Evolutionary conservation across 2,888 invertebrate species (phyloP), one percentile per base, ranked within the genome.

Genomic region (Dyspetes luteomarginatus): DNA sequence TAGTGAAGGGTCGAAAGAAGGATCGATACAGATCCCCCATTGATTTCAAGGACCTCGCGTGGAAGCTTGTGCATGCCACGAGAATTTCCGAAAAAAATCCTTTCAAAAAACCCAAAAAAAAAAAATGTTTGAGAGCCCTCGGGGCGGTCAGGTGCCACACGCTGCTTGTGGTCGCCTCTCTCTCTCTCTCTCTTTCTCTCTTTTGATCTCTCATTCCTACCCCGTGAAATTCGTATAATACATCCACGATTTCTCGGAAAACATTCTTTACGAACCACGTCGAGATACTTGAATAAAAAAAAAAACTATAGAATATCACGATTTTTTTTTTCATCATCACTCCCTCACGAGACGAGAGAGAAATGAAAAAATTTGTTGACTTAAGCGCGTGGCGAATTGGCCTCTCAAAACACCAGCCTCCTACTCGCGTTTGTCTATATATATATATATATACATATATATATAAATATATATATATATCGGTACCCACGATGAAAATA

Each of bases 301-400:
- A 64, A 80, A 80, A 68, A 55, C 65, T 60, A 79, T 55, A 69
- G 69, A 74, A 69, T 56, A 41, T 48, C 41, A 55, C 62, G 12
- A 52, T 68, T 62, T 77, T 77, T 77, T 69, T 77, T 50, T 50
- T 60, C 36, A 30, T 55, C 58, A 71, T 64, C 68, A 50, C 56
- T 56, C 73, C 43, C 17, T 17, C 41, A 15, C 43, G 52, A n/a
- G 17, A 22, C 24, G 41, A 43, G 45, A 36, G 48, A 43, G 55
- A n/a, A 41, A 17, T 62, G 22, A 65, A 77, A 72, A 82, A 84
- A 81, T 68, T 72, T 92, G 90, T 92, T 92, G 92, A 92, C 91
- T 92, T 88, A 92, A 92, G 89, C 87, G 90, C 91, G 90, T 91
- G 89, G 88, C 90, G 87, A 91, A 92, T 91, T 86, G 85, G 83